phyloP scores from a whole-genome alignment of 2,888 invertebrate genomes.

The Actias luna region DNA sequence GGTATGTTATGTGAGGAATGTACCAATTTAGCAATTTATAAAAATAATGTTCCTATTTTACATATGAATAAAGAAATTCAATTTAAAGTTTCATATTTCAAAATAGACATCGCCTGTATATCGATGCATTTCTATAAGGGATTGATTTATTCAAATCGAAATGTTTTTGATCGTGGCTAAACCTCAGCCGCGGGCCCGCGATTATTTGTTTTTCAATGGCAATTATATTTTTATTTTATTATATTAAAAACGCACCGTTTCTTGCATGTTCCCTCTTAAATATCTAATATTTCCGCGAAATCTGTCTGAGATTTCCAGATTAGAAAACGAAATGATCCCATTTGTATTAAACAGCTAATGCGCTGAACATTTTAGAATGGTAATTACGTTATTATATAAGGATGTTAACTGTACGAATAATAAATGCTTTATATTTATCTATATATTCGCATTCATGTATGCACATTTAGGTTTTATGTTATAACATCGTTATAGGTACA shows the following conservation, averaged over 20 bases:
- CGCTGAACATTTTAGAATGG: slow-evolving; percentile 48
- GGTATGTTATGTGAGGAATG: neutral
- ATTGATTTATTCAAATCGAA: slow-evolving; percentile 81
- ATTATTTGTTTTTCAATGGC: slow-evolving; percentile 81
- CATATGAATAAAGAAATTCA: neutral
- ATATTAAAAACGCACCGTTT: slow-evolving; percentile 46
- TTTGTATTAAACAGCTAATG: slow-evolving; percentile 35
- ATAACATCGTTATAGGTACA: too few relatives aligned
- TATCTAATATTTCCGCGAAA: slow-evolving; percentile 72
- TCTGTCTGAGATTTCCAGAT: slow-evolving; percentile 53
- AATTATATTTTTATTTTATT: slow-evolving; percentile 81
- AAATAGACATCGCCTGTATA: slow-evolving; percentile 52
- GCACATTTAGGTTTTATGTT: too few relatives aligned
- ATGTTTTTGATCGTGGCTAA: slow-evolving; percentile 67
- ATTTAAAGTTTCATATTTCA: slow-evolving; percentile 1
- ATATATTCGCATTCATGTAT: too few relatives aligned
- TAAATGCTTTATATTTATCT: neutral
- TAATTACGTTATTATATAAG: slow-evolving; percentile 53
- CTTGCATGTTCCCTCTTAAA: slow-evolving; percentile 65
- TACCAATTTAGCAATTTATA: neutral
- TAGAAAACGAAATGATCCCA: slow-evolving; percentile 40
- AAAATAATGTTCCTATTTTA: neutral
- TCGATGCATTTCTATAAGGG: slow-evolving; percentile 76
- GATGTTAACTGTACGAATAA: neutral
- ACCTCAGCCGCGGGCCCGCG: slow-evolving; percentile 62